Conservation (phyloP, 2,113 vertebrate species). For the Sapajus apella region DNA sequence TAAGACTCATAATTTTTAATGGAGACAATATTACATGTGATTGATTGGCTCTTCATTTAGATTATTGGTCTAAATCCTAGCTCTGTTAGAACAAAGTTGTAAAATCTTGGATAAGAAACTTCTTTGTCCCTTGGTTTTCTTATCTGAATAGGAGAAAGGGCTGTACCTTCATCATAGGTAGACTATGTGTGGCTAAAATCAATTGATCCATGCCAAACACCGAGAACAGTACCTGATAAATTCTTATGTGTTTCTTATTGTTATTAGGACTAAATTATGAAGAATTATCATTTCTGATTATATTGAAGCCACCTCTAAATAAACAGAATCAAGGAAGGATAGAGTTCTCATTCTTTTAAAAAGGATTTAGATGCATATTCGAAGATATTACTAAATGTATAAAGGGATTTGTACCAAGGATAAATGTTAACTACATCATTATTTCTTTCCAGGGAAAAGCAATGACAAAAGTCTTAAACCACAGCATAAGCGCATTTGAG, state of each 20-base stretch:
- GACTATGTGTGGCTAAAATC: neutral
- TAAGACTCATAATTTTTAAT: neutral
- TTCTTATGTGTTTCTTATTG: neutral
- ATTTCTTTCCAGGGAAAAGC: neutral
- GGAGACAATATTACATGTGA: neutral
- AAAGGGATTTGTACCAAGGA: neutral
- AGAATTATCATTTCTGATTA: slow-evolving; percentile 14
- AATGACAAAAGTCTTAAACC: slow-evolving; percentile 4
- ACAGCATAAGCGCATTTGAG: neutral
- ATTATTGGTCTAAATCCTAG: neutral
- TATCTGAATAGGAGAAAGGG: neutral
- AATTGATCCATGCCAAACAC: neutral
- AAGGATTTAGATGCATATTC: neutral
- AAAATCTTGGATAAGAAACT: neutral
- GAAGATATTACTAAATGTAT: neutral
- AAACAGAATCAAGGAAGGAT: neutral
- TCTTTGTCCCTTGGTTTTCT: neutral
- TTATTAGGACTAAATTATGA: slow-evolving; percentile 19
- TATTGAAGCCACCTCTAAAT: neutral
- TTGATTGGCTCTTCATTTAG: neutral
- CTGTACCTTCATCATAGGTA: neutral
- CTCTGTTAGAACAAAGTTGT: neutral
- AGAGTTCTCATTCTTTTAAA: neutral
- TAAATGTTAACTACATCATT: neutral
- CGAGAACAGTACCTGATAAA: neutral